Evolutionary conservation across 2,888 invertebrate species (phyloP).

Genomic region (Athalia rosae): DNA sequence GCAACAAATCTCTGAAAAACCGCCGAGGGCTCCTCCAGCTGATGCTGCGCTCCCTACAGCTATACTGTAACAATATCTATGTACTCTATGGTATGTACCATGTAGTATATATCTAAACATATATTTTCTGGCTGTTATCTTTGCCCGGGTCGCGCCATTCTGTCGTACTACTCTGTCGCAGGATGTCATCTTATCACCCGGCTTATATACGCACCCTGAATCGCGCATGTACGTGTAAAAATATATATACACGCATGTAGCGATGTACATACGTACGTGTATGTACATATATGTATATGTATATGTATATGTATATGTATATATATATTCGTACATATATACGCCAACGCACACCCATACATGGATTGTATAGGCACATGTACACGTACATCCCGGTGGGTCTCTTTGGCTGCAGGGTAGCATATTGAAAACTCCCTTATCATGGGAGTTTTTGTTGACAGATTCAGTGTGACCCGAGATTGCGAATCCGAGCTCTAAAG

Average conservation of each 20-base stretch:
- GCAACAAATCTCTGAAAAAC: constrained; percentile 13
- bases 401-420: constrained; percentile 24
- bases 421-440: constrained; percentile 43
- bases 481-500: constrained; percentile 11
- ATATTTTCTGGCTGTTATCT: constrained; percentile 24
- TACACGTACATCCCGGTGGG: no score
- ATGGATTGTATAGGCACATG: no score
- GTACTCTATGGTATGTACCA: background rate
- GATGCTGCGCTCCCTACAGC: background rate
- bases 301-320: background rate
- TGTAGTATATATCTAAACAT: background rate
- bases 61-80: background rate
- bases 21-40: constrained; percentile 10
- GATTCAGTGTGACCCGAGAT: constrained; percentile 33
- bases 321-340: background rate
- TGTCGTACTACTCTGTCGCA: constrained; percentile 24
- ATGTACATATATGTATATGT: background rate
- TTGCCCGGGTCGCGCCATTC: constrained; percentile 31
- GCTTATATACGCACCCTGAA: constrained; percentile 1
- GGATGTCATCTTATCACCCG: constrained; percentile 43
- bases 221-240: background rate
- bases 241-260: background rate
- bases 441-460: constrained; percentile 30
- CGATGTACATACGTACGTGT: background rate
- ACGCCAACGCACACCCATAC: no score